phyloP scores from a whole-genome alignment of 2,888 invertebrate genomes.

The Sarcophaga caerulescens region DNA sequence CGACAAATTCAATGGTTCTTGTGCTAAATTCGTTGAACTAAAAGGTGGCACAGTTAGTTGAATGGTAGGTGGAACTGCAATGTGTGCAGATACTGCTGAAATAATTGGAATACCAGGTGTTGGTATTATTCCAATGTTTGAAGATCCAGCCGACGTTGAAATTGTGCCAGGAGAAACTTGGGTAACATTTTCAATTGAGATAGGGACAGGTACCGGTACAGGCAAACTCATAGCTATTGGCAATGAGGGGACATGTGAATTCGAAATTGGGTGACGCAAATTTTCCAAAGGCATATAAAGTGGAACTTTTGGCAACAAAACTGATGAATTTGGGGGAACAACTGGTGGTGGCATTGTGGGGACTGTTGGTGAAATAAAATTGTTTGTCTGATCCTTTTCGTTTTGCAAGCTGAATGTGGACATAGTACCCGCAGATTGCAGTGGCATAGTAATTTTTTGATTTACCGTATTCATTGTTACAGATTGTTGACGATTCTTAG shows the following conservation, averaged over 20 bases:
- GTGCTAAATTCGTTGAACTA: conserved; percentile 31
- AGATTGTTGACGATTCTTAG: neutral
- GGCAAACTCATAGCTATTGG: conserved; percentile 63
- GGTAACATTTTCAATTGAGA: conserved; percentile 58
- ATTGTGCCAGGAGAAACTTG: conserved; percentile 65
- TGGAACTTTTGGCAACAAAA: conserved; percentile 72
- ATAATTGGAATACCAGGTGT: conserved; percentile 59
- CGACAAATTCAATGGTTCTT: conserved; percentile 74
- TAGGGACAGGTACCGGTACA: conserved; percentile 61
- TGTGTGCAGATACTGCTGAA: conserved; percentile 53
- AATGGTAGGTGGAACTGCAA: conserved; percentile 35
- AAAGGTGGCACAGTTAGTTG: conserved; percentile 43
- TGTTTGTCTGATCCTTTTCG: conserved; percentile 29
- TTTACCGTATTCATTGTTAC: neutral
- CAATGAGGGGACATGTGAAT: conserved; percentile 44
- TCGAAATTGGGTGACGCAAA: conserved; percentile 35
- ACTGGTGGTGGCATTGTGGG: conserved; percentile 49
- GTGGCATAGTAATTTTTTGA: conserved; percentile 29
- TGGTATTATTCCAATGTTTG: conserved; percentile 56
- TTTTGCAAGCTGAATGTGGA: conserved; percentile 8
- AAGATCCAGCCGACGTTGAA: conserved; percentile 49
- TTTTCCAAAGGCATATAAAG: conserved; percentile 71
- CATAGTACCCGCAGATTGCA: neutral
- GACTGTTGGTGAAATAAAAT: conserved; percentile 17
- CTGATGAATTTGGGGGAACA: conserved; percentile 42